Evolutionary conservation across 2,888 invertebrate genomes (phyloP), one percentile per base, ranked within the genome.

Genomic region (Autographa gamma): DNA sequence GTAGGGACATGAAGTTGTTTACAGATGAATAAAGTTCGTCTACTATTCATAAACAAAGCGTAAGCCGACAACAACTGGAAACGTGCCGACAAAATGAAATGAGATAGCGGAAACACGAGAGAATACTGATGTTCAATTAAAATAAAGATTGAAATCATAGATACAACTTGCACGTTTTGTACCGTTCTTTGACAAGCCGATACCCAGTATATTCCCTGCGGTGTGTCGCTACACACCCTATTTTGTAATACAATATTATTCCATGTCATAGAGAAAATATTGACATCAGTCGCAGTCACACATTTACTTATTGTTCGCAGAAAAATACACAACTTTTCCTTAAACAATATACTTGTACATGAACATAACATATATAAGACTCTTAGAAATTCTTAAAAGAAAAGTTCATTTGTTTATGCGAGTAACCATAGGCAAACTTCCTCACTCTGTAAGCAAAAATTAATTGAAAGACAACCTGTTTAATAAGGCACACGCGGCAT

Each of bases 21-120:
- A 56, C 54, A 25, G 54, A 56, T 56, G 54, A 56, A 56, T 56
- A 56, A 56, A 56, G 19, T 56, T 56, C 19, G 54, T 25, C 19
- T 56, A 56, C 54, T 56, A 56, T 56, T 56, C 54, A 25, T 56
- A 56, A 56, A 56, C 54, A 56, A 56, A 56, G 54, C 19, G 25
- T 56, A 56, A 56, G 54, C 54, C 14, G 54, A 25, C 19, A 56
- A 56, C 54, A 56, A 56, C 54, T 25, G 54, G 13, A 19, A 25
- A 56, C 54, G 54, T 56, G 54, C 54, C 54, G 54, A 56, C 25
- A 56, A 19, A 18, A 54, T n/a, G n/a, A 56, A 56, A 56, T 56
- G 54, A 56, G 54, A 56, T 56, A 19, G 19, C 54, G 11, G 54
- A 56, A n/a, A 25, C 25, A 19, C 25, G 25, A 25, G 11, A 9